phyloP scores from a whole-genome alignment of 64 coral and sea anemone genomes.

The Hydrozoanthus tunicans region DNA sequence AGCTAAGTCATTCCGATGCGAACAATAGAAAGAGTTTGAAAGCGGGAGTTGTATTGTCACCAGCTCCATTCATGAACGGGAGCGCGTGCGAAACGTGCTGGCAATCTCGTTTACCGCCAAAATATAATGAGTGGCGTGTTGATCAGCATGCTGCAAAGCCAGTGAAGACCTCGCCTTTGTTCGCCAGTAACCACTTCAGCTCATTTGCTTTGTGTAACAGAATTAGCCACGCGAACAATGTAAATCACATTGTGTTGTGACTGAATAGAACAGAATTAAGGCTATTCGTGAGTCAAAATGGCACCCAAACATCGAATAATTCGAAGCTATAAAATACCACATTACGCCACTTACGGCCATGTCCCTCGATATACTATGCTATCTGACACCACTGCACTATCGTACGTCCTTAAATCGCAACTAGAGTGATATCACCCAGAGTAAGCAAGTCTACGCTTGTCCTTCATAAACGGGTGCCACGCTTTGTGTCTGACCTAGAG shows the following conservation, averaged over 20 bases:
- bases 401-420: background rate
- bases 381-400: background rate
- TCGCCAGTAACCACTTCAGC: slow-evolving; percentile 43
- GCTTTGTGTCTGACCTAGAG: background rate
- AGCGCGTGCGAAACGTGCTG: slow-evolving; percentile 58
- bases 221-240: slow-evolving; percentile 65
- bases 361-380: background rate
- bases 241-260: slow-evolving; percentile 40
- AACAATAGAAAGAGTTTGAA: slow-evolving; percentile 44
- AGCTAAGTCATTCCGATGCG: slow-evolving; percentile 55
- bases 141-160: slow-evolving; percentile 50
- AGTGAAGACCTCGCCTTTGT: slow-evolving; percentile 56
- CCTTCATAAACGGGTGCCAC: slow-evolving; percentile 8
- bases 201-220: slow-evolving; percentile 39
- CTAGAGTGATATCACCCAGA: background rate
- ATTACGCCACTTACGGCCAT: background rate
- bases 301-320: slow-evolving; percentile 1
- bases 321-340: background rate
- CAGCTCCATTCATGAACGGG: slow-evolving; percentile 48
- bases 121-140: slow-evolving; percentile 84
- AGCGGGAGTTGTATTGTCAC: slow-evolving; percentile 33
- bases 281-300: slow-evolving; percentile 34
- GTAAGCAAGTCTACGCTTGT: slow-evolving; percentile 4
- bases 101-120: slow-evolving; percentile 64
- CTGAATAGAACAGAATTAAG: slow-evolving; percentile 25